Percentiles rank a stretch among this genome's conserved stretches.
Evolutionary conservation across 2,113 vertebrate species (phyloP).

Genomic region (Gopherus flavomarginatus): DNA sequence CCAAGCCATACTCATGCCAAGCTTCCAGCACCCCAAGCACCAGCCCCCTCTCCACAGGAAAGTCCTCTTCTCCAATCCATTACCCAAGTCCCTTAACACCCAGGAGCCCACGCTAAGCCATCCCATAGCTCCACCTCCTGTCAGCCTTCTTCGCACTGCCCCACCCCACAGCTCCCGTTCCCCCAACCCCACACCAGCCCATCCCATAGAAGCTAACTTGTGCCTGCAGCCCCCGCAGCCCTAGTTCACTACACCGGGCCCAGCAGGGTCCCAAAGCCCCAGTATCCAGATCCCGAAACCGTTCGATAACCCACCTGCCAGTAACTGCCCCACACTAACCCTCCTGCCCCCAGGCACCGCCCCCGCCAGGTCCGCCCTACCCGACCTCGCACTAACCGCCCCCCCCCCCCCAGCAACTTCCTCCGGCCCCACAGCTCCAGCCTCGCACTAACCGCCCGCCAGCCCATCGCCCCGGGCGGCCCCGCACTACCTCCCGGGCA

Average conservation of each 20-base stretch:
- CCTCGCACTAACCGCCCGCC: not conserved
- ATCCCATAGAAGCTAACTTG: not conserved
- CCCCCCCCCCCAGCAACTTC: no score
- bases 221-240: not conserved
- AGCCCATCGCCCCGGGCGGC: not conserved
- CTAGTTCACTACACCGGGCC: no score
- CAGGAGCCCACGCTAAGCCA: not conserved
- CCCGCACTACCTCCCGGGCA: not conserved
- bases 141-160: not conserved
- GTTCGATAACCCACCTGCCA: no score
- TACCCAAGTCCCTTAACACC: not conserved
- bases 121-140: not conserved
- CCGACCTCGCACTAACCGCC: not conserved
- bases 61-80: not conserved
- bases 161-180: not conserved
- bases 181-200: not conserved
- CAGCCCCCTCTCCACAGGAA: constrained; percentile 19
- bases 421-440: not conserved
- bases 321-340: no score
- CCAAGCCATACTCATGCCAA: constrained; percentile 62
- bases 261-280: no score
- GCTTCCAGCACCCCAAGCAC: constrained; percentile 29
- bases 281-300: no score
- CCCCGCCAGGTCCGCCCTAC: not conserved
- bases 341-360: no score